Evolutionary conservation across 2,113 vertebrate genomes (phyloP), one percentile per base, ranked within the genome.

Genomic region (Sceloporus tristichus): DNA sequence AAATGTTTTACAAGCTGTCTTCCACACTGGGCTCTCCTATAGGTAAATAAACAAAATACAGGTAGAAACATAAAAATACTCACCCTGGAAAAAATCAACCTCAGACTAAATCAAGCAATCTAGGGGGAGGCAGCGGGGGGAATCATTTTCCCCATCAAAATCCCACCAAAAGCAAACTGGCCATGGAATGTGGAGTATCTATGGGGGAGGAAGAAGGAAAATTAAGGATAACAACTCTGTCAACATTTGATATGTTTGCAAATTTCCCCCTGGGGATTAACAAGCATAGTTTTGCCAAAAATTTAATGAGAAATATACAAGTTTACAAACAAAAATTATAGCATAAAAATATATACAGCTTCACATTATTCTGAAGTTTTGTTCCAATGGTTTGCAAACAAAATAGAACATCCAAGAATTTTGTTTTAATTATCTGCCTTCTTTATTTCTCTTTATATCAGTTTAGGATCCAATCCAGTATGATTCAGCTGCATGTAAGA

Each of bases 381-480:
- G 23, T 48, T 82, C 23, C 79, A 81, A 81, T 79, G 38, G 66
- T 84, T 56, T 84, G 13, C 71, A 56, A 83, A 73, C 71, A 56
- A 40, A 34, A 34, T n/a, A 54, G 25, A 29, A 13, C 27, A 83
- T 83, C 66, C 66, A n/a, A 70, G 7, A 53, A 21, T 8, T 62
- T 62, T 34, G 34, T 4, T 78, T 27, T 78, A 21, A 53, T 78
- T 21, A 53, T 48, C 42, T 78, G 53, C 76, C 76, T 4, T 14
- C 23, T 77, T 48, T 77, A 23, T 76, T 48, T 77, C 9, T 76
- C 40, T 48, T 77, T 48, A 77, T 11, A 29, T 71, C 27, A 11
- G 25, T 29, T 71, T 18, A 66, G 65, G 16, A 5, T 66, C 5
- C 62, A 68, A 34, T 29, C 13, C 7, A 68, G 48, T 14, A 59